A percentile compares a stretch with the other conserved stretches of the same genome.
Conservation (phyloP, 2,888 invertebrate species). For the Hylaea fasciaria region DNA sequence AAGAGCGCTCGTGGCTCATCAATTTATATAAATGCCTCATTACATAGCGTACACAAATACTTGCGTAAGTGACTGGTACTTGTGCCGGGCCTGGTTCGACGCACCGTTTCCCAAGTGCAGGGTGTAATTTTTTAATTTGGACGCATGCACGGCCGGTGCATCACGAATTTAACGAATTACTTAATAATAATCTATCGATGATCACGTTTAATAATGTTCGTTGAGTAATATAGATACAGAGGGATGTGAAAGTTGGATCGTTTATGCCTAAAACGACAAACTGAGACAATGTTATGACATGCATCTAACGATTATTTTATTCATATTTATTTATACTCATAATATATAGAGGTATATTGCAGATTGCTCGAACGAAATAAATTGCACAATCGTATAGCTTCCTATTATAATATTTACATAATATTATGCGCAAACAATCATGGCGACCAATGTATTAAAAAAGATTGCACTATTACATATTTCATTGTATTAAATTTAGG, state of each 20-base stretch:
- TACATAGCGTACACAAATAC: conserved; percentile 62
- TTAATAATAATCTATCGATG: conserved; percentile 51
- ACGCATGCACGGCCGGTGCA: conserved; percentile 56
- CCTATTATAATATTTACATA: conserved; percentile 15
- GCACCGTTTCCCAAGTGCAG: conserved; percentile 63
- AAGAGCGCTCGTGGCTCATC: conserved; percentile 57
- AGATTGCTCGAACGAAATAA: conserved; percentile 48
- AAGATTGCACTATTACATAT: too few species aligned
- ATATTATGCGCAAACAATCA: not conserved
- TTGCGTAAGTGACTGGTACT: conserved; percentile 47
- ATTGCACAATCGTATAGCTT: conserved; percentile 40
- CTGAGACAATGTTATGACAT: conserved; percentile 34
- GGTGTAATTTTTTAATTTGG: conserved; percentile 66
- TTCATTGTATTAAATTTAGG: too few species aligned
- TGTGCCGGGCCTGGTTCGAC: conserved; percentile 54
- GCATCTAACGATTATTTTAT: conserved; percentile 42
- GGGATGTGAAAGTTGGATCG: conserved; percentile 36
- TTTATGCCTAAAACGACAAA: conserved; percentile 37
- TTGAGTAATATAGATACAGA: conserved; percentile 36
- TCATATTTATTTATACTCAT: conserved; percentile 35
- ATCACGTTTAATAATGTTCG: conserved; percentile 43
- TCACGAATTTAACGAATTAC: conserved; percentile 43
- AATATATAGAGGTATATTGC: too few species aligned
- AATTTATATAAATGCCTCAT: conserved; percentile 74
- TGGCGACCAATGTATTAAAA: too few species aligned